phyloP scores from a whole-genome alignment of 2,113 vertebrate species.

The Uria aalge region DNA sequence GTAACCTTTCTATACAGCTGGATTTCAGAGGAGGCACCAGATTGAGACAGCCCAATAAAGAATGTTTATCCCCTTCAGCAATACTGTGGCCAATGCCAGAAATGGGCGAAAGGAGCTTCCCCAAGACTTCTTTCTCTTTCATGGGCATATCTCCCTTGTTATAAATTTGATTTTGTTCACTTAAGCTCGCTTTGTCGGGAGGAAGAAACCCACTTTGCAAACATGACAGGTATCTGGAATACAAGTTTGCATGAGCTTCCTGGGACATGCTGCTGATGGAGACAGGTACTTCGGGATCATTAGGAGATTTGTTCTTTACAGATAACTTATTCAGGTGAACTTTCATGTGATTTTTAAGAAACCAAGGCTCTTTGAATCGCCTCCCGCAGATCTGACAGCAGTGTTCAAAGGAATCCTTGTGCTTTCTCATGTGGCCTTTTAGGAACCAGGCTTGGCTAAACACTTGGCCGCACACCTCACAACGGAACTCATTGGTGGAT shows the following conservation, averaged over 20 bases:
- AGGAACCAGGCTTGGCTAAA: constrained; percentile 99
- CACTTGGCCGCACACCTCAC: constrained; percentile 94
- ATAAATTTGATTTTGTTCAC: constrained; percentile 89
- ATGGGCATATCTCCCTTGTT: constrained; percentile 89
- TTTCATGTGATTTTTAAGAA: constrained; percentile 99
- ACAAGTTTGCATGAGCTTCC: constrained; percentile 94
- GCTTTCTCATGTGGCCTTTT: constrained; percentile 99
- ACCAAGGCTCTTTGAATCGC: constrained; percentile 99
- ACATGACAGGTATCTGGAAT: constrained; percentile 95
- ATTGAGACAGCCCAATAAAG: constrained; percentile 93
- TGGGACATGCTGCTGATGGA: constrained; percentile 90
- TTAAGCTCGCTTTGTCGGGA: constrained; percentile 87
- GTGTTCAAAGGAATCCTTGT: constrained; percentile 99
- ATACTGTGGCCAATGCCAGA: constrained; percentile 85
- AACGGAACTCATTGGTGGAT: constrained; percentile 90
- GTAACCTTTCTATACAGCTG: constrained; percentile 96
- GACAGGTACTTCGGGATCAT: constrained; percentile 77
- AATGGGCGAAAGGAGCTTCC: constrained; percentile 92
- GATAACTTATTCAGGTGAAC: constrained; percentile 97
- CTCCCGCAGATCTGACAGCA: constrained; percentile 98
- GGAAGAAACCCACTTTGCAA: constrained; percentile 94
- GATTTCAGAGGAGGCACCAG: constrained; percentile 97
- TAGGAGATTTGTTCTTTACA: constrained; percentile 91
- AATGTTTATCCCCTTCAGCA: constrained; percentile 93
- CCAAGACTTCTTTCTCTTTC: constrained; percentile 96